phyloP scores from a whole-genome alignment of 2,888 invertebrate species.

The Dicyrtomina minuta region DNA sequence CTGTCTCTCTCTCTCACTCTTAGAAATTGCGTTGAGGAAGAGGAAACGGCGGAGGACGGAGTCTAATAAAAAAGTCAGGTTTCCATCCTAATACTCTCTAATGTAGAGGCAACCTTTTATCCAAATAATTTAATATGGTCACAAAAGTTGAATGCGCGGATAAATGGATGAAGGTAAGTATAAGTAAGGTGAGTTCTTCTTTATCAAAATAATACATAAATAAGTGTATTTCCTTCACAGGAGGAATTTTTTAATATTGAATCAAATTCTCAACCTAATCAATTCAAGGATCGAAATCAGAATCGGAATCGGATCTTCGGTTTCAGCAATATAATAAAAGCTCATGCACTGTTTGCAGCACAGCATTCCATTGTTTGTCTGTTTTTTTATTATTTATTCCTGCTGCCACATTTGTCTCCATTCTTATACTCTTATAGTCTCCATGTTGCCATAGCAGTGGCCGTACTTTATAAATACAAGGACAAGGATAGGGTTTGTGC shows the following conservation, averaged over 20 bases:
- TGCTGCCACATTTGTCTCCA: too few species aligned
- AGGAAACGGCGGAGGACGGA: constrained; percentile 11
- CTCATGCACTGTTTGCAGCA: constrained; percentile 1
- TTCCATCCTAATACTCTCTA: constrained; percentile 23
- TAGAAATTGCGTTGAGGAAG: constrained; percentile 12
- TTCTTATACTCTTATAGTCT: too few species aligned
- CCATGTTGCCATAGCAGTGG: too few species aligned
- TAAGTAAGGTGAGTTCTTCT: neutral
- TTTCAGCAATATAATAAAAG: constrained; percentile 8
- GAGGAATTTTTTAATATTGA: neutral
- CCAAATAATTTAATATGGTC: constrained; percentile 29
- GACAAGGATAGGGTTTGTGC: neutral
- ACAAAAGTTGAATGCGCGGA: too few species aligned
- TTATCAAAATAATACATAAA: too few species aligned
- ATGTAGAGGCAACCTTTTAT: constrained; percentile 31
- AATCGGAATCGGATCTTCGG: constrained; percentile 9
- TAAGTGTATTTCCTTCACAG: too few species aligned
- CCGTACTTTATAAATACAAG: too few species aligned
- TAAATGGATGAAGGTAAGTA: too few species aligned
- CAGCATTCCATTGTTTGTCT: too few species aligned
- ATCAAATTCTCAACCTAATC: neutral
- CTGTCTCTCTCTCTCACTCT: too few species aligned
- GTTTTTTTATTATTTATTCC: too few species aligned
- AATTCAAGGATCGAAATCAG: constrained; percentile 25
- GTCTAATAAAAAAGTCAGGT: constrained; percentile 26